Evolutionary conservation across 2,113 vertebrate genomes (phyloP), one percentile per base, ranked within the genome.

Genomic region (Equus przewalskii): DNA sequence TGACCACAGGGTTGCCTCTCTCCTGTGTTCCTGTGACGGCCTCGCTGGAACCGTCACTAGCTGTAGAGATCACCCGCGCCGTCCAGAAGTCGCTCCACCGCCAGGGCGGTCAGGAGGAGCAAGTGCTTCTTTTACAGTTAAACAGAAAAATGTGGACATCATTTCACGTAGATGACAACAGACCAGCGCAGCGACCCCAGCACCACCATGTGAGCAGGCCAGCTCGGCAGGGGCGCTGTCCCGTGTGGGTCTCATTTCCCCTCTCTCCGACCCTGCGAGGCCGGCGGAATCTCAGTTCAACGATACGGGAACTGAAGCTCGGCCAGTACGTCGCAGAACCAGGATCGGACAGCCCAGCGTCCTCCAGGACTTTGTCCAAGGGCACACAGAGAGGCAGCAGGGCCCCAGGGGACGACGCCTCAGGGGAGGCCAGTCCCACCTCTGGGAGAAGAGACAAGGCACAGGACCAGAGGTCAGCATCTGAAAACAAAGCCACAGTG

Each of bases 301-400:
- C 1, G 0, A 10, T 1, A 1, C 49, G 6, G 62, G 22, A 51
- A 15, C 41, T 0, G 0, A 16, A 16, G n/a, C 56, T 81, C 28
- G 0, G 46, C 41, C 51, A 30, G 67, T 28, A 30, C 28, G 0
- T 0, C 6, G 60, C 41, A n/a, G 65, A 58, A 30, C 56, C 49
- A 1, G 36, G 12, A 6, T 19, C 24, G 2, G 3, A 28, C 78
- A 58, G 15, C 19, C 73, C 60, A 11, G 28, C 2, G 21, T 83
- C 46, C 46, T 4, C 30, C 0, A 18, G 90, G 44, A n/a, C 33
- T 9, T 60, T 60, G 6, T 46, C 46, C n/a, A 11, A 44, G 36
- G 9, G 70, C 36, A 11, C 10, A 22, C 14, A 8, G 30, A 33
- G 49, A 15, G 11, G 21, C n/a, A 0, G 18, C 14, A 1, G 30